Base-by-base conservation (phyloP, 2,888 invertebrate species). In the Drosophila acutilabella region DNA sequence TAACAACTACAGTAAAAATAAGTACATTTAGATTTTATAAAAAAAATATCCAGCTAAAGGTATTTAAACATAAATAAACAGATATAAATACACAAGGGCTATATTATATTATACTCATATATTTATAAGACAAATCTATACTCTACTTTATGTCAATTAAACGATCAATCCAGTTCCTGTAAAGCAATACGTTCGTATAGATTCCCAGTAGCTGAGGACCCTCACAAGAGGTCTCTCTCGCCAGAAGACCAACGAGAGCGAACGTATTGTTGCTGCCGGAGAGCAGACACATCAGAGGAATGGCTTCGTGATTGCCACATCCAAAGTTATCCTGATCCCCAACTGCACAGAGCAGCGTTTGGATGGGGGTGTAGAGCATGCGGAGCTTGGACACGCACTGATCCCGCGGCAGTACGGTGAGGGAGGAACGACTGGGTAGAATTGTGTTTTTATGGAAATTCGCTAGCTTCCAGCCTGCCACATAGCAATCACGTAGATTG, bases 401-500 rank as follows among this genome's bases (percentile, higher is more conserved):
- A 71, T 83, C 80, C 0, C 70, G 65, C 0, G 82, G 85, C 61
- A 83, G 64, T 5, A 68, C 67, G 16, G 64, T 82, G 26, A 83
- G 78, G 0, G 80, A 72, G 62, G 70, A 67, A 6, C 78, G 78
- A 50, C 71, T 78, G 10, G 78, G 80, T 57, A 80, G 42, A 5
- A 69, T 76, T 10, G 51, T 72, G 0, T 65, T 41, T 20, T 10
- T 48, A 10, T 18, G 51, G 7, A 74, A 78, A 26, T 83, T 68
- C 4, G 16, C 18, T 0, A 41, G 61, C 5, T 64, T 58, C 82
- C 82, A 83, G 4, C 85, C 82, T 1, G 82, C 69, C 42, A 85
- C 78, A 51, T 71, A 83, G 58, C 82, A 83, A 53, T 83, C 82
- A 11, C 71, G 82, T 36, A 71, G 78, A 14, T 83, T 82, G 45